Base-by-base conservation (phyloP, 2,113 vertebrate species). In the Monopterus albus region DNA sequence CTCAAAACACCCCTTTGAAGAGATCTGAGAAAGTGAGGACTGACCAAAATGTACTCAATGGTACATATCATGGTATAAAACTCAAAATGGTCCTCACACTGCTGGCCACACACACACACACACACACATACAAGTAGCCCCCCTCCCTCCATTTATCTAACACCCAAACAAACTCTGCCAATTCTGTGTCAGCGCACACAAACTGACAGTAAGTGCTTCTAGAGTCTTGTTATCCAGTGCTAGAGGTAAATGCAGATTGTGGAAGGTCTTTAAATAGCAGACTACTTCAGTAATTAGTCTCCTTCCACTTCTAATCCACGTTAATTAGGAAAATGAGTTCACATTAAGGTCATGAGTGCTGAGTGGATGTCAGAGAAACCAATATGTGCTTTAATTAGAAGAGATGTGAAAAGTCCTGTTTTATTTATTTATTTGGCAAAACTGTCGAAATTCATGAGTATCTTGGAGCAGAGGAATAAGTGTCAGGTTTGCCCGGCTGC, bases 281-380 rank as follows among this genome's bases (percentile, higher is more conserved):
- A 51, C 66, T 42, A 56, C 60, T 81, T 77, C 56, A 65, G 67
- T 77, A 83, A 79, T 69, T 79, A 83, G 64, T 55, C 61, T 69
- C 39, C 52, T 80, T 80, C 29, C 23, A 71, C 33, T 72, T 46
- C 2, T 7, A 3, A 35, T 76, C 55, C 59, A 49, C 46, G 63
- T 67, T 73, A 71, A 79, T 85, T 67, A 65, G 57, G 71, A 38
- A 75, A 78, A 72, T 72, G 39, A 79, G 72, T 81, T 81, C 73
- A 73, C 46, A 61, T 52, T 60, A 23, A 66, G 71, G 86, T 64
- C 67, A 57, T 21, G 40, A 47, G 21, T 40, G 18, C 50, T 51
- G 42, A 75, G 25, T 62, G 65, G 66, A 69, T 28, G 58, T 50
- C 7, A 0, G 50, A 12, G 5, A 39, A 35, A 47, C 51, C 28